These are phyloP conservation scores for Fringilla coelebs DNA, from an alignment of 2,797 vertebrate species.

Conservation along the genomic window DNA sequence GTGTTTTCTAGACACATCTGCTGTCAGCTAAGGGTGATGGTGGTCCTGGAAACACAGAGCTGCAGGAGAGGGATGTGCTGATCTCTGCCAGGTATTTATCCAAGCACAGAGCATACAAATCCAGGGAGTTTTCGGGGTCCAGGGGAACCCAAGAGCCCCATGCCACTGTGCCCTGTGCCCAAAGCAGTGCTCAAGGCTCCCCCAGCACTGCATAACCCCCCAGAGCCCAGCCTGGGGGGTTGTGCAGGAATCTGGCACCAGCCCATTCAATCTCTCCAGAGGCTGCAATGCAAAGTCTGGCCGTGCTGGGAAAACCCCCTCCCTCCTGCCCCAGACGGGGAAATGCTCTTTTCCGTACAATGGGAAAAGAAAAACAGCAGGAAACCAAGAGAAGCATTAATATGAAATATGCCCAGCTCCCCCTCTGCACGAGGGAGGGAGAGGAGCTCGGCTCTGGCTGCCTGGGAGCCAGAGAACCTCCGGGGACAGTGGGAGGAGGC, in stretches of 20 bases:
- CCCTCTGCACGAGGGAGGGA: neutral
- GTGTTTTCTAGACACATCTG: rapidly evolving
- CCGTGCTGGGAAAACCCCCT: neutral
- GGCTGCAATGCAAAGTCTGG: neutral
- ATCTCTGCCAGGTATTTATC: rapidly evolving
- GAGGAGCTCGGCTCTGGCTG: neutral
- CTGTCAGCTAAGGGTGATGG: neutral
- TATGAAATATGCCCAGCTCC: neutral
- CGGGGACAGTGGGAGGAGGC: rapidly evolving
- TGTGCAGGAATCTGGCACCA: neutral
- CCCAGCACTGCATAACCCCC: neutral
- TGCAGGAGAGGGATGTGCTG: neutral
- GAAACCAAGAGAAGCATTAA: constrained; percentile 30
- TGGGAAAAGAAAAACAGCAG: constrained; percentile 57
- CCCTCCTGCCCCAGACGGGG: neutral
- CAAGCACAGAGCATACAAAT: neutral
- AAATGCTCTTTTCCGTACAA: constrained; percentile 41
- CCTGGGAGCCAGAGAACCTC: neutral
- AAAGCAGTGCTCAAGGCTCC: neutral
- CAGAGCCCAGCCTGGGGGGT: neutral
- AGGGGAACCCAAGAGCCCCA: neutral
- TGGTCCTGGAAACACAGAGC: neutral
- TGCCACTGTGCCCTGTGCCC: neutral
- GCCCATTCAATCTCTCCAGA: neutral
- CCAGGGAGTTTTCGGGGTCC: neutral